Percentiles rank a stretch among this genome's conserved stretches.
phyloP scores from a whole-genome alignment of 2,797 vertebrate species.

The Crenichthys baileyi region DNA sequence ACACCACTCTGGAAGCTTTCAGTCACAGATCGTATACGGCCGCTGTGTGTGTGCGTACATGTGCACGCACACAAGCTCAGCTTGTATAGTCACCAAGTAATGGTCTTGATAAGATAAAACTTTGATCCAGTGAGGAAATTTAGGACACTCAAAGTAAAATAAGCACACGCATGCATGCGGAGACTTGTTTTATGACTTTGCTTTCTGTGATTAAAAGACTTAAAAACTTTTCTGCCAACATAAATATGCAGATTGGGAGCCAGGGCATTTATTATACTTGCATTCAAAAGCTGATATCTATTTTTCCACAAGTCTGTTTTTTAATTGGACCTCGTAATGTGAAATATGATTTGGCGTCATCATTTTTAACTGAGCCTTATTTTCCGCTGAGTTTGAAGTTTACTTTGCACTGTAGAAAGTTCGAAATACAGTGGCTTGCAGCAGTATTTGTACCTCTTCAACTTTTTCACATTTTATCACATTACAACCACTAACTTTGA shows the following conservation, averaged over 20 bases:
- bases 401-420: neutral
- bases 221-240: conserved; percentile 20
- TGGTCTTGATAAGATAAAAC: conserved; percentile 22
- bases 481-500: neutral
- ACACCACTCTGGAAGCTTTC: conserved; percentile 72
- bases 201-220: conserved; percentile 34
- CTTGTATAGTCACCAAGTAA: conserved; percentile 17
- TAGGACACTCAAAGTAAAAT: conserved; percentile 1
- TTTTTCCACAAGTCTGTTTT: neutral
- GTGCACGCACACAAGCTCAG: neutral
- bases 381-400: neutral
- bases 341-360: conserved; percentile 9
- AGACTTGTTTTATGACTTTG: conserved; percentile 1
- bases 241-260: conserved; percentile 25
- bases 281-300: conserved; percentile 19
- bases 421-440: neutral
- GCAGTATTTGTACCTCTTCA: neutral
- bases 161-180: conserved; percentile 9
- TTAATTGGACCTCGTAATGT: neutral
- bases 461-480: neutral
- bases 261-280: conserved; percentile 11
- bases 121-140: conserved; percentile 12
- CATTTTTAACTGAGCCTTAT: neutral
- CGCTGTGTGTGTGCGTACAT: conserved; percentile 7
- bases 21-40: conserved; percentile 78